Percentiles rank a stretch among this genome's conserved stretches.
Evolutionary conservation across 1,140 invertebrate species (phyloP).

Genomic region (Heterodera carotae): DNA sequence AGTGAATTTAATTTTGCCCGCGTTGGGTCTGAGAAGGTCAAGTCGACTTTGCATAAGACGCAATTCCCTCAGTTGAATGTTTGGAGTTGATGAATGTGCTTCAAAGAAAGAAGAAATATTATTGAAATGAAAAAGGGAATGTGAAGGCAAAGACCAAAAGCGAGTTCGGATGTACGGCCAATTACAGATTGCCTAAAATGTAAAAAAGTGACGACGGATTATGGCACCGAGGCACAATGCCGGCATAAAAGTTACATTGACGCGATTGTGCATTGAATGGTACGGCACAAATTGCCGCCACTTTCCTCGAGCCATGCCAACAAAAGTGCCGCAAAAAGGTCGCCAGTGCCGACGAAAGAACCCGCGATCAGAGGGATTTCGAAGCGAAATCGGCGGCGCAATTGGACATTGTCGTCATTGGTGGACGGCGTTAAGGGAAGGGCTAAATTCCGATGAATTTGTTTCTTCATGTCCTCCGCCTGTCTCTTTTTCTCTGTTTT

Average conservation of each 20-base stretch:
- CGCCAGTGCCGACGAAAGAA: slow-evolving; percentile 49
- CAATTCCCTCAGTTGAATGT: slow-evolving; percentile 35
- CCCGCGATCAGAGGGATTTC: slow-evolving; percentile 42
- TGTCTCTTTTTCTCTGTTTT: neutral
- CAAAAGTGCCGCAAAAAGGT: slow-evolving; percentile 49
- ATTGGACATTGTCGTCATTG: slow-evolving; percentile 1
- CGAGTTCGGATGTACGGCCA: slow-evolving; percentile 38
- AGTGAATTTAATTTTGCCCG: slow-evolving; percentile 20
- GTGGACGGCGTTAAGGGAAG: neutral
- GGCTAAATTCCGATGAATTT: neutral
- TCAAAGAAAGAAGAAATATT: slow-evolving; percentile 20
- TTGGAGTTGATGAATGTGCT: neutral
- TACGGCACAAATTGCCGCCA: slow-evolving; percentile 32
- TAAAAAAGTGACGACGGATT: slow-evolving; percentile 28
- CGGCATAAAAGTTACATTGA: slow-evolving; percentile 27
- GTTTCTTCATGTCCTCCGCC: neutral
- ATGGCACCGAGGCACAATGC: too few species aligned
- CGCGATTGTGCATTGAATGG: slow-evolving; percentile 26
- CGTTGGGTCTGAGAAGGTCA: slow-evolving; percentile 38
- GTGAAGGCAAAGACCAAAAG: slow-evolving; percentile 39
- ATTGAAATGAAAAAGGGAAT: slow-evolving; percentile 4
- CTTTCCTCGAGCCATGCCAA: slow-evolving; percentile 50
- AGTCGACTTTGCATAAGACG: slow-evolving; percentile 43
- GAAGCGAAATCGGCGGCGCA: slow-evolving; percentile 36
- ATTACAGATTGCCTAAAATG: slow-evolving; percentile 46